Conservation (phyloP, 1,140 invertebrate species). For the Drosophila kepulauana region DNA sequence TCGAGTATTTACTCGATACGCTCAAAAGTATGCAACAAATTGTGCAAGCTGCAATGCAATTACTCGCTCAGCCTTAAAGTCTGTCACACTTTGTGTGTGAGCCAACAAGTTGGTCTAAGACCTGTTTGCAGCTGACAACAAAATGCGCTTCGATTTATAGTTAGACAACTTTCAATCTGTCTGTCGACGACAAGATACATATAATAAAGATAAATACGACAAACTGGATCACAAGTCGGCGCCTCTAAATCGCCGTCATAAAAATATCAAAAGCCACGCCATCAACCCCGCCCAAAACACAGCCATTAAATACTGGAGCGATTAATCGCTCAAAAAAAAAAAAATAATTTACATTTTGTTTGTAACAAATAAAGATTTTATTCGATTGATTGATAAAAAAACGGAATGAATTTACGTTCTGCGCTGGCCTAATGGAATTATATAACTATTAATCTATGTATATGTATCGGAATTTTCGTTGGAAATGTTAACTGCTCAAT, state of each 20-base stretch:
- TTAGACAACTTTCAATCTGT: constrained; percentile 49
- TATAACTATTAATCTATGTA: neutral
- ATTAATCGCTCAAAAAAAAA: constrained; percentile 13
- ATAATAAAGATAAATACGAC: constrained; percentile 38
- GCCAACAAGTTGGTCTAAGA: constrained; percentile 7
- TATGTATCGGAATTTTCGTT: neutral
- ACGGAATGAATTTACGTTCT: constrained; percentile 39
- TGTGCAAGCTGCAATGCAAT: constrained; percentile 10
- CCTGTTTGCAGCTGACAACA: constrained; percentile 55
- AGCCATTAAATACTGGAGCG: constrained; percentile 3
- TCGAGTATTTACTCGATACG: neutral
- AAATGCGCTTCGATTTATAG: constrained; percentile 37
- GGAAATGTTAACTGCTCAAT: constrained; percentile 20
- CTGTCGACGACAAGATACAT: constrained; percentile 7
- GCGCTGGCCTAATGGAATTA: neutral
- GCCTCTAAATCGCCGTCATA: constrained; percentile 49
- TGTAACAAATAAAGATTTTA: constrained; percentile 56
- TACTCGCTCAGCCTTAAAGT: constrained; percentile 16
- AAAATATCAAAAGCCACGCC: constrained; percentile 56
- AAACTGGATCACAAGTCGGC: constrained; percentile 60
- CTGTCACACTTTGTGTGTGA: constrained; percentile 18
- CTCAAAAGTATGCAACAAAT: constrained; percentile 47
- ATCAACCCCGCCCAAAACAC: neutral
- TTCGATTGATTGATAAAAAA: constrained; percentile 61
- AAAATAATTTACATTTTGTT: constrained; percentile 45